phyloP scores from a whole-genome alignment of 2,888 invertebrate species.

The Platycheirus albimanus region DNA sequence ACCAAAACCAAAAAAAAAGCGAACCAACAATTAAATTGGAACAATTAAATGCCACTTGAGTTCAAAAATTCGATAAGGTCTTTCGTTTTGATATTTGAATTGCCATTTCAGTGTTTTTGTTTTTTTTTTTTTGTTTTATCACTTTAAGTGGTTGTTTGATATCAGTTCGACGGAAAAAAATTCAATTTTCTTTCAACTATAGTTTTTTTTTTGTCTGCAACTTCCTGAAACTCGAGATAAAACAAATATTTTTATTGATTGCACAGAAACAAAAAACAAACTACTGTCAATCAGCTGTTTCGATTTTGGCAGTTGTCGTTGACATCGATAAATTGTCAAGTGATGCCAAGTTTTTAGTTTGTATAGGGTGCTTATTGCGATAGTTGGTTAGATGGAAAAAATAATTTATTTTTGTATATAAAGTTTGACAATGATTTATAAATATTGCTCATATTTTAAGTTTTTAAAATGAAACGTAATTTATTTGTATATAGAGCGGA shows the following conservation, averaged over 20 bases:
- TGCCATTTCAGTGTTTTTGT: slow-evolving; percentile 7
- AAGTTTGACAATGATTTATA: too few species aligned
- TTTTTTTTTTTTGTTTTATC: slow-evolving; percentile 4
- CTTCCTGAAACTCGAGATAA: not conserved
- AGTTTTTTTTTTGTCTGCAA: not conserved
- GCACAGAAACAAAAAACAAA: not conserved
- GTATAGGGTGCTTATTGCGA: not conserved
- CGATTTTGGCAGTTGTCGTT: slow-evolving; percentile 4
- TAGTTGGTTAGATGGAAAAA: too few species aligned
- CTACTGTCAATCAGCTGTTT: slow-evolving; percentile 28
- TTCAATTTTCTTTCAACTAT: not conserved
- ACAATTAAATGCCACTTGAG: not conserved
- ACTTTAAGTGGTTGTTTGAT: not conserved
- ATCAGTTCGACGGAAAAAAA: not conserved
- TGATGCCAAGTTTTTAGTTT: not conserved
- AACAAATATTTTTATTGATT: not conserved
- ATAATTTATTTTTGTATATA: too few species aligned
- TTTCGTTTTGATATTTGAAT: not conserved
- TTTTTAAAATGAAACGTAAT: too few species aligned
- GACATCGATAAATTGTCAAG: not conserved
- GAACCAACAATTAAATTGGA: not conserved
- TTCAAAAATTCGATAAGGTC: slow-evolving; percentile 8
- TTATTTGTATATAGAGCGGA: too few species aligned
- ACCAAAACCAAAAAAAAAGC: not conserved
- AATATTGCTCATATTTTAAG: too few species aligned